A percentile compares a stretch with the other conserved stretches of the same genome.
Evolutionary conservation across 1,140 invertebrate genomes (phyloP).

Genomic region (Hypsibius dujardini): DNA sequence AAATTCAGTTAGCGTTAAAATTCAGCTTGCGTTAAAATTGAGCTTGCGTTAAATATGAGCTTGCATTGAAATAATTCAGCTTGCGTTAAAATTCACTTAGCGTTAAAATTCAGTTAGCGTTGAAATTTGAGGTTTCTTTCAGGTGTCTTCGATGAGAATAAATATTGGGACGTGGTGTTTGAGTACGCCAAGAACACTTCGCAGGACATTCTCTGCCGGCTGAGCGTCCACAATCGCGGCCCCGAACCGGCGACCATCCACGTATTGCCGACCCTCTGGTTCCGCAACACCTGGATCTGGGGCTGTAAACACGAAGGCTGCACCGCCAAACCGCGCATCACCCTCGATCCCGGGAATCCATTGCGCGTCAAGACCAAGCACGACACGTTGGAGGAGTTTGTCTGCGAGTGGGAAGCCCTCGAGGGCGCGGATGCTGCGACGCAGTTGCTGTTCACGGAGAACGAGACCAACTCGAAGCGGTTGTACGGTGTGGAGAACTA

Average conservation of each 20-base stretch:
- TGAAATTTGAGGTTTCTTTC: neutral
- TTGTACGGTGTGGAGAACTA: conserved; percentile 25
- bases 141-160: conserved; percentile 31
- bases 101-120: no score
- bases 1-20: no score
- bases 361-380: conserved; percentile 22
- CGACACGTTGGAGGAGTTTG: conserved; percentile 22
- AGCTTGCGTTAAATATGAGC: no score
- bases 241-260: conserved; percentile 28
- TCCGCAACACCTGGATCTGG: conserved; percentile 34
- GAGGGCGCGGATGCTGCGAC: conserved; percentile 23
- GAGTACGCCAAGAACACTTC: conserved; percentile 33
- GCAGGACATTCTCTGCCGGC: conserved; percentile 30
- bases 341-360: neutral
- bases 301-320: conserved; percentile 28
- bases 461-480: conserved; percentile 31
- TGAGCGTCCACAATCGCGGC: conserved; percentile 32
- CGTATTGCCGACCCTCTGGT: conserved; percentile 33
- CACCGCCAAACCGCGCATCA: conserved; percentile 26
- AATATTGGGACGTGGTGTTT: conserved; percentile 34
- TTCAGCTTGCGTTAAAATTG: no score
- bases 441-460: conserved; percentile 33
- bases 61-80: no score
- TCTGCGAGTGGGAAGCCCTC: neutral
- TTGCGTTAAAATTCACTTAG: no score